These are phyloP conservation scores for Orbicella faveolata DNA, from an alignment of 64 coral and sea anemone species.

Conservation along the genomic window DNA sequence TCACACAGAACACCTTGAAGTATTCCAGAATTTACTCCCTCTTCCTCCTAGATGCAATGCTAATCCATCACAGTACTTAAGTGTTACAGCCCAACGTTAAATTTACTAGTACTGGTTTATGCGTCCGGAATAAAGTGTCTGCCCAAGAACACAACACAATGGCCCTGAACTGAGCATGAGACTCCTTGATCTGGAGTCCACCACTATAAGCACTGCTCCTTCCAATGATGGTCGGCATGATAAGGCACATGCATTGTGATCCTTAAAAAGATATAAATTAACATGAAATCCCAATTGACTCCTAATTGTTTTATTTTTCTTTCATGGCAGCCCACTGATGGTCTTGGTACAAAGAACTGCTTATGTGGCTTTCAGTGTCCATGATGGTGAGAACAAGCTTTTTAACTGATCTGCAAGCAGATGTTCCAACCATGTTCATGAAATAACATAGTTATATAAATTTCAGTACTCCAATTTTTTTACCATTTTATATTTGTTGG, in stretches of 20 bases:
- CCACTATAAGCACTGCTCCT: neutral
- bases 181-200: neutral
- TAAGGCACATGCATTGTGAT: neutral
- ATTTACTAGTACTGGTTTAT: too few relatives aligned
- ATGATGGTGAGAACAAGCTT: constrained; percentile 65
- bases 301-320: neutral
- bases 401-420: neutral
- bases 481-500: neutral
- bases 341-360: constrained; percentile 76
- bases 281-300: neutral
- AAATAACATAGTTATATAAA: neutral
- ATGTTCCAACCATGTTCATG: neutral
- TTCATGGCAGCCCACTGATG: constrained; percentile 78
- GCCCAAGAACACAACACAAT: too few relatives aligned
- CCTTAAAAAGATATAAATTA: neutral
- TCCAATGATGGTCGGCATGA: too few relatives aligned
- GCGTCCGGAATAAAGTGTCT: too few relatives aligned
- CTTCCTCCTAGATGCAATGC: too few relatives aligned
- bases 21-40: too few relatives aligned
- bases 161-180: too few relatives aligned
- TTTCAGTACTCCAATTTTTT: neutral
- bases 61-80: too few relatives aligned
- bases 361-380: constrained; percentile 81
- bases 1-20: too few relatives aligned
- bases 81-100: too few relatives aligned